Conservation (phyloP, 2,113 vertebrate species). For the Lepisosteus oculatus region DNA sequence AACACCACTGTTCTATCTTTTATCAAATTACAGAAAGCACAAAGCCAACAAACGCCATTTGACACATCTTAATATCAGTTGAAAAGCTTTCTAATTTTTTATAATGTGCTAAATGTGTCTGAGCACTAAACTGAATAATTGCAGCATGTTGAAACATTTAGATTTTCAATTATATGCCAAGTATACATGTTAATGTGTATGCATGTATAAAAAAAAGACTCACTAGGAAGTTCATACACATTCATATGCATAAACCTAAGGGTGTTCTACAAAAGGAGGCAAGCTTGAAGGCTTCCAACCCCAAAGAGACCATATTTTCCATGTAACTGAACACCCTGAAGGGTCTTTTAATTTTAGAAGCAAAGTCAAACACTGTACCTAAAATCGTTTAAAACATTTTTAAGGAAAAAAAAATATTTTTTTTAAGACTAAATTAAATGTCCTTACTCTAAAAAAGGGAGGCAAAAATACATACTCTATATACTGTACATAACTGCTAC, state of each 20-base stretch:
- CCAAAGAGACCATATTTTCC: too few relatives aligned
- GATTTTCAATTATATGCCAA: conserved; percentile 29
- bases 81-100: conserved; percentile 42
- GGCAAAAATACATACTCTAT: neutral
- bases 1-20: conserved; percentile 25
- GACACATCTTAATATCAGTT: conserved; percentile 59
- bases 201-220: neutral
- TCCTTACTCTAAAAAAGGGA: neutral
- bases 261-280: too few relatives aligned
- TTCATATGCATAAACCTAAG: too few relatives aligned
- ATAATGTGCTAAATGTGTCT: conserved; percentile 51
- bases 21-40: conserved; percentile 35
- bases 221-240: too few relatives aligned
- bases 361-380: too few relatives aligned
- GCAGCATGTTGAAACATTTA: conserved; percentile 57
- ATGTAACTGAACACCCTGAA: too few relatives aligned
- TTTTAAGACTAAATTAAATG: too few relatives aligned
- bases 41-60: conserved; percentile 53
- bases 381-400: too few relatives aligned
- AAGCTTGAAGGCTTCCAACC: too few relatives aligned
- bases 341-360: too few relatives aligned
- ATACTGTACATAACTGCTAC: neutral
- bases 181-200: conserved; percentile 5
- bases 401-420: too few relatives aligned
- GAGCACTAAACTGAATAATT: conserved; percentile 57